Conservation (phyloP, 2,888 invertebrate species). For the Leptarthrus brevirostris region DNA sequence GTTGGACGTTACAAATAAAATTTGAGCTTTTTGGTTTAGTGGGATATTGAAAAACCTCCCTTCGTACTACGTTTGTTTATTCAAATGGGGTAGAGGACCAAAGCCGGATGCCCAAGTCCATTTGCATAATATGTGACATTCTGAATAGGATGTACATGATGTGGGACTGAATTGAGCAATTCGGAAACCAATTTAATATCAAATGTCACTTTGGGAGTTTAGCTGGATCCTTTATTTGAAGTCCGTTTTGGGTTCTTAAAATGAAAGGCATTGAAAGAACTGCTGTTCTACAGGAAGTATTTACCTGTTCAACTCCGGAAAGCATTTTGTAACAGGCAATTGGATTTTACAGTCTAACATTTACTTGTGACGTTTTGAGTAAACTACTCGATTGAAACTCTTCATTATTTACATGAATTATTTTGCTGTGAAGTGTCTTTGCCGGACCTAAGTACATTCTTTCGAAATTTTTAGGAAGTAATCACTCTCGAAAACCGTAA, state of each 20-base stretch:
- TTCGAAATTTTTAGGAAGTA: too few relatives aligned
- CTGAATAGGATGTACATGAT: slow-evolving; percentile 46
- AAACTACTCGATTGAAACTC: not conserved
- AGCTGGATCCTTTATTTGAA: slow-evolving; percentile 32
- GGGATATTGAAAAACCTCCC: slow-evolving; percentile 46
- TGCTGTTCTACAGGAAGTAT: not conserved
- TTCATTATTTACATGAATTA: not conserved
- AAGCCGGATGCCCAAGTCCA: slow-evolving; percentile 32
- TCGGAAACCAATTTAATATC: slow-evolving; percentile 48
- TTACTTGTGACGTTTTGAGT: not conserved
- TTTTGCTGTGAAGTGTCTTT: too few relatives aligned
- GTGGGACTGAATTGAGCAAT: slow-evolving; percentile 50
- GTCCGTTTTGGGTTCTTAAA: not conserved
- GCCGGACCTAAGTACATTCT: too few relatives aligned
- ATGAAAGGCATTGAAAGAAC: not conserved
- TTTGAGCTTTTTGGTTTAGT: slow-evolving; percentile 44
- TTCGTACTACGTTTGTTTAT: slow-evolving; percentile 36
- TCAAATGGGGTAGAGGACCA: slow-evolving; percentile 41
- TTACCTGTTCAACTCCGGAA: slow-evolving; percentile 7
- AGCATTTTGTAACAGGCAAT: slow-evolving; percentile 3
- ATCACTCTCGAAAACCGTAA: too few relatives aligned
- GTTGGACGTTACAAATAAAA: slow-evolving; percentile 36
- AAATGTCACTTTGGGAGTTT: slow-evolving; percentile 46
- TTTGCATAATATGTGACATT: slow-evolving; percentile 49
- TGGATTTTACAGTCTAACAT: slow-evolving; percentile 23